Conservation (phyloP, 2,797 vertebrate genomes). For the Acanthis flammea region DNA sequence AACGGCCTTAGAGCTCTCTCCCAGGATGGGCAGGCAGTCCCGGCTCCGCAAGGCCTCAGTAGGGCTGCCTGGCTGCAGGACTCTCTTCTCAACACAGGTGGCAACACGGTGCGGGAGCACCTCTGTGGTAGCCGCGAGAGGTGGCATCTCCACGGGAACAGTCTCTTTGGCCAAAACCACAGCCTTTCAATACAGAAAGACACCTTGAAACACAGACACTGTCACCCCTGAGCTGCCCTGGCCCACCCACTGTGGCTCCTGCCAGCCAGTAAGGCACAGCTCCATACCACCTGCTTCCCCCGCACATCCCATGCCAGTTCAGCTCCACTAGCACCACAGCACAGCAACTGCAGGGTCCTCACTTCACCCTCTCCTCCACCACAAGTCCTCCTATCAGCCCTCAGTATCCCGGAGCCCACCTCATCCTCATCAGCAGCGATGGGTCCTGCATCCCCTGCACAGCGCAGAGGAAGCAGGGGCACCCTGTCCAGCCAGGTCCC, state of each 20-base stretch:
- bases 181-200: slow-evolving; percentile 20
- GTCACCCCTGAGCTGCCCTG: neutral
- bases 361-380: neutral
- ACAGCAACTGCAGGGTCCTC: neutral
- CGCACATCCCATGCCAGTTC: rapidly evolving
- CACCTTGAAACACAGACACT: neutral
- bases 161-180: slow-evolving; percentile 30
- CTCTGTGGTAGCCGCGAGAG: neutral
- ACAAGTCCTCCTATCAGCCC: neutral
- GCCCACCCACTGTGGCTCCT: neutral
- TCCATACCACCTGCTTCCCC: rapidly evolving
- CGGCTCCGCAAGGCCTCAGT: neutral
- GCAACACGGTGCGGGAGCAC: slow-evolving; percentile 10
- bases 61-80: slow-evolving; percentile 54
- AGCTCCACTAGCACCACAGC: neutral
- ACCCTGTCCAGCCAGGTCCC: neutral
- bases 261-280: neutral
- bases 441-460: neutral
- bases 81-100: slow-evolving; percentile 60
- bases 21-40: slow-evolving; percentile 39
- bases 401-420: neutral
- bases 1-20: slow-evolving; percentile 32
- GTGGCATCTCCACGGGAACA: slow-evolving; percentile 45
- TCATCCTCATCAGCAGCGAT: rapidly evolving
- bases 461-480: neutral